These are phyloP conservation scores for Danio albolineatus DNA, from an alignment of 2,797 vertebrate genomes.

Conservation along the genomic window DNA sequence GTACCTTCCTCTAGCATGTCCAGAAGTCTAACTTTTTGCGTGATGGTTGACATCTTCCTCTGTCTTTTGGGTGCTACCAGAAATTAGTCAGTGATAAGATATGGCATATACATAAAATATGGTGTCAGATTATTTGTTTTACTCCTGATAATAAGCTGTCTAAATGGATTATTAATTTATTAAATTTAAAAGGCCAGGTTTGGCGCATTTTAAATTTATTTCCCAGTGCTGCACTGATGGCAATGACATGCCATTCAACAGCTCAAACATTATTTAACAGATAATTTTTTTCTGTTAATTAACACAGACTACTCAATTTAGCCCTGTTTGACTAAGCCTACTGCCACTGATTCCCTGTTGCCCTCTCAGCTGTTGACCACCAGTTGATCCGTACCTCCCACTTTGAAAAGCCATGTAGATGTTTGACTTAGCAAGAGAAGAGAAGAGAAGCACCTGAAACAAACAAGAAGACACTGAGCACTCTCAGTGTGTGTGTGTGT, in stretches of 20 bases:
- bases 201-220: not conserved
- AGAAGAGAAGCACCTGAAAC: constrained; percentile 34
- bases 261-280: not conserved
- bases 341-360: not conserved
- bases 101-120: too few relatives aligned
- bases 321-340: not conserved
- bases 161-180: too few relatives aligned
- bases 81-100: too few relatives aligned
- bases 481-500: constrained; percentile 41
- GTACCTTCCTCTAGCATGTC: too few relatives aligned
- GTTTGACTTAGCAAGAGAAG: constrained; percentile 23
- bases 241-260: not conserved
- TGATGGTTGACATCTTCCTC: too few relatives aligned
- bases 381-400: not conserved
- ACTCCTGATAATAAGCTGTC: too few relatives aligned
- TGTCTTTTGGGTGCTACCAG: too few relatives aligned
- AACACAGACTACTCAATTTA: not conserved
- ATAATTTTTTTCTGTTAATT: not conserved
- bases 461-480: not conserved
- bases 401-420: constrained; percentile 11
- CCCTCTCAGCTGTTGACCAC: constrained; percentile 15
- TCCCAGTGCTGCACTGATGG: not conserved
- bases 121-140: too few relatives aligned
- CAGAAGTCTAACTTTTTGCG: too few relatives aligned
- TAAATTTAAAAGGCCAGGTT: too few relatives aligned